These are phyloP conservation scores for Gymnarchus niloticus DNA, from an alignment of 2,113 vertebrate species.

Conservation along the genomic window DNA sequence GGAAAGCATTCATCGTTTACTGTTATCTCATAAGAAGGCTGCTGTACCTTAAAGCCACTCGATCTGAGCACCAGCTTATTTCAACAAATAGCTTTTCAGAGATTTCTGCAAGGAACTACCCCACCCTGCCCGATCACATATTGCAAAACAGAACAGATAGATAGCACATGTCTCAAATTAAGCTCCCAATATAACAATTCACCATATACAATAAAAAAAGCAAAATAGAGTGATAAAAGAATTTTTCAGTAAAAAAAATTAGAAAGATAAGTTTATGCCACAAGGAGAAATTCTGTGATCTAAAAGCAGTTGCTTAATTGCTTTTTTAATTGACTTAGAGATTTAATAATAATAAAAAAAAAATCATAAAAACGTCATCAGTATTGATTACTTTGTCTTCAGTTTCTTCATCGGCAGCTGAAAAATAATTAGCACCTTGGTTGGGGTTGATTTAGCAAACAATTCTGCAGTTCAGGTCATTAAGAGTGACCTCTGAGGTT, in stretches of 20 bases:
- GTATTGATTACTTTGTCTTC: not conserved
- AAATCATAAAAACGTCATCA: not conserved
- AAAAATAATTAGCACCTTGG: constrained; percentile 16
- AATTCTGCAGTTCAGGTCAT: not conserved
- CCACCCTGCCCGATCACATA: too few species aligned
- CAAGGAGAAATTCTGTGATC: not conserved
- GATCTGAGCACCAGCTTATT: not conserved
- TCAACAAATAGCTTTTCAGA: not conserved
- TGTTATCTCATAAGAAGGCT: not conserved
- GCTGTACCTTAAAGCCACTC: not conserved
- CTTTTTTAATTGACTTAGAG: not conserved
- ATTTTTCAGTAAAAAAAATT: not conserved
- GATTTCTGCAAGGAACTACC: not conserved
- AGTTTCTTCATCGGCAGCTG: not conserved
- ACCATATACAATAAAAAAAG: not conserved
- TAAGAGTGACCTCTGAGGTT: constrained; percentile 18
- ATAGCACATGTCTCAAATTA: not conserved
- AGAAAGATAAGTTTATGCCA: not conserved
- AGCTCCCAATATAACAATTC: not conserved
- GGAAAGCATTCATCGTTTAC: not conserved
- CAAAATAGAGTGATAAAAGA: not conserved
- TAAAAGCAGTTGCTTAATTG: not conserved
- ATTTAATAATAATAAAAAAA: not conserved
- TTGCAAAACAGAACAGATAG: not conserved
- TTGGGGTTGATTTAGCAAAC: not conserved